Conservation (phyloP, 2,113 vertebrate species). For the Meriones unguiculatus region DNA sequence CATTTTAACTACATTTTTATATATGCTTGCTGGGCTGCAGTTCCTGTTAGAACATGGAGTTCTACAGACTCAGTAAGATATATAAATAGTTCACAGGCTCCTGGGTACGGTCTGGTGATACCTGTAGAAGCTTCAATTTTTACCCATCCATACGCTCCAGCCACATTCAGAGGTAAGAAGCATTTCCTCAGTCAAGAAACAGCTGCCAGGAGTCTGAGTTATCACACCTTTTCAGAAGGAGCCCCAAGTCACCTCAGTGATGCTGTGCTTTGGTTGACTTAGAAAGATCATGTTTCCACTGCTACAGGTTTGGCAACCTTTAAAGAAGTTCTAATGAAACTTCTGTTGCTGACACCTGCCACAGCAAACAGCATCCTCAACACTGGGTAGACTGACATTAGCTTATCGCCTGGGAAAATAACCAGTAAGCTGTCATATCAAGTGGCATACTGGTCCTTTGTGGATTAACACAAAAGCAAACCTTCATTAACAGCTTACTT, state of each 20-base stretch:
- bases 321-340: neutral
- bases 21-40: neutral
- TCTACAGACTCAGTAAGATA: neutral
- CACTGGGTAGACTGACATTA: neutral
- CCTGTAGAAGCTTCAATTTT: neutral
- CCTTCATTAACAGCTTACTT: neutral
- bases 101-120: neutral
- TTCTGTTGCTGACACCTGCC: neutral
- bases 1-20: neutral
- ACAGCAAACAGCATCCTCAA: neutral
- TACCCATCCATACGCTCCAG: neutral
- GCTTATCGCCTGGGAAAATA: neutral
- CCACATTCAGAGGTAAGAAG: neutral
- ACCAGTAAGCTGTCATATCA: neutral
- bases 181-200: neutral
- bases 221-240: neutral
- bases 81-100: neutral
- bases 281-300: neutral
- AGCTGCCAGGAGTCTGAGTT: neutral
- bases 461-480: neutral
- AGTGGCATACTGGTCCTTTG: neutral
- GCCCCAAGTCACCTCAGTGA: fast-evolving
- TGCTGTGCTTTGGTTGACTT: neutral
- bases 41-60: neutral
- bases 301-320: neutral